Conservation (phyloP, 2,797 vertebrate genomes). For the Danio aesculapii region DNA sequence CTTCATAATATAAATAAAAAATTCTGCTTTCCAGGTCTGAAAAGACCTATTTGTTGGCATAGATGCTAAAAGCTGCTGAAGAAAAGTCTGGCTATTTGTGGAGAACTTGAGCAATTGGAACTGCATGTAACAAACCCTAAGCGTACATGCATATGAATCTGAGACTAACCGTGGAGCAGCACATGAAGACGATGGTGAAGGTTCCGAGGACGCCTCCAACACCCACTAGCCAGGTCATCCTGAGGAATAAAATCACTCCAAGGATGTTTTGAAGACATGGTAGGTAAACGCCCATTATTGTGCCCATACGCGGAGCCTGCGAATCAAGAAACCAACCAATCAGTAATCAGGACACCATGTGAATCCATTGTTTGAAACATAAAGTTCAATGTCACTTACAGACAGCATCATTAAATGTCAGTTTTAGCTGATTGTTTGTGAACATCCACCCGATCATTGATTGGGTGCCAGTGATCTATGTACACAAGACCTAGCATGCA, state of each 20-base stretch:
- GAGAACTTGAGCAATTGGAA: background rate
- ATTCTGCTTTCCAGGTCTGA: slow-evolving; percentile 20
- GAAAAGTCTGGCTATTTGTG: slow-evolving; percentile 17
- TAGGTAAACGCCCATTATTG: slow-evolving; percentile 97
- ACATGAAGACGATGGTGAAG: slow-evolving; percentile 96
- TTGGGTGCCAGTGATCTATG: background rate
- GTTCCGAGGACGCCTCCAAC: slow-evolving; percentile 92
- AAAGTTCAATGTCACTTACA: background rate
- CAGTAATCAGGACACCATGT: slow-evolving; percentile 18
- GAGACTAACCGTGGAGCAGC: slow-evolving; percentile 94
- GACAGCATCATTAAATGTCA: background rate
- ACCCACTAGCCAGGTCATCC: slow-evolving; percentile 98
- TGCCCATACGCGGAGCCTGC: slow-evolving; percentile 95
- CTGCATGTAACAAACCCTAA: background rate
- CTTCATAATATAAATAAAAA: slow-evolving; percentile 18
- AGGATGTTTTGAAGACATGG: slow-evolving; percentile 99
- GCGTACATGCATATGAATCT: background rate
- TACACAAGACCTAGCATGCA: background rate
- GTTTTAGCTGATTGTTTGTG: slow-evolving; percentile 8
- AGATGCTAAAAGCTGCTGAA: slow-evolving; percentile 20
- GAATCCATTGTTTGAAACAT: background rate
- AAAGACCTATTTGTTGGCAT: slow-evolving; percentile 15
- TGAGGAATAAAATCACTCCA: slow-evolving; percentile 96
- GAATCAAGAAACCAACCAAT: slow-evolving; percentile 41
- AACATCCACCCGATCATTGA: background rate